Base-by-base conservation (phyloP, 2,888 invertebrate genomes). In the Venusia cambrica region DNA sequence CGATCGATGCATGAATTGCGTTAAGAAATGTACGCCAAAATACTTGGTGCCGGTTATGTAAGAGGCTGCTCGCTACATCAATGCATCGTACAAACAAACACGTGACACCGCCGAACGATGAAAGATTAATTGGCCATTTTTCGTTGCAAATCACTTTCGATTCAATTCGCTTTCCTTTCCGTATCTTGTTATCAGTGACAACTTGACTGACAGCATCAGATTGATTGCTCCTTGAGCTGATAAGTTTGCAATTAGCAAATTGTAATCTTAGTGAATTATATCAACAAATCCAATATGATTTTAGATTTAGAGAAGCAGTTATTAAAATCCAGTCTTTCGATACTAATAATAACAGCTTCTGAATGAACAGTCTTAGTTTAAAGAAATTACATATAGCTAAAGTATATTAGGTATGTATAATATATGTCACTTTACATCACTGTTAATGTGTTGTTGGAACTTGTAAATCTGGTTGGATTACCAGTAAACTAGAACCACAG, bases 121-220 rank as follows among this genome's bases (percentile, higher is more conserved):
- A 54, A 43, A 59, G 52, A 62, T 56, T 51, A 54, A 59, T 62
- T 51, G 54, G 50, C 36, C 52, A 48, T 49, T 57, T 57, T 60
- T 58, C 53, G 47, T 50, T 54, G 47, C 55, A 54, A 55, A n/a
- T n/a, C n/a, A n/a, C n/a, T n/a, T n/a, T n/a, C n/a, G n/a, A n/a
- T n/a, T n/a, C n/a, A n/a, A 52, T 56, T 66, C 19, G 24, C 57
- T 60, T 57, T 61, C 55, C 9, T 33, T 60, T 59, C 53, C 51
- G 44, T 45, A 43, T 51, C 47, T 44, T 48, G 41, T 52, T 57
- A 60, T 57, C 56, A 43, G 38, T 46, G 51, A 51, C 48, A 37
- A 37, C 44, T 25, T 28, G 48, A 45, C 46, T 48, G 46, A 48
- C 47, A 40, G 45, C 20, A 47, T 47, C 51, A 57, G 49, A 58